These are phyloP conservation scores for Fragum fragum DNA, from an alignment of 2,888 invertebrate genomes.

Conservation along the genomic window DNA sequence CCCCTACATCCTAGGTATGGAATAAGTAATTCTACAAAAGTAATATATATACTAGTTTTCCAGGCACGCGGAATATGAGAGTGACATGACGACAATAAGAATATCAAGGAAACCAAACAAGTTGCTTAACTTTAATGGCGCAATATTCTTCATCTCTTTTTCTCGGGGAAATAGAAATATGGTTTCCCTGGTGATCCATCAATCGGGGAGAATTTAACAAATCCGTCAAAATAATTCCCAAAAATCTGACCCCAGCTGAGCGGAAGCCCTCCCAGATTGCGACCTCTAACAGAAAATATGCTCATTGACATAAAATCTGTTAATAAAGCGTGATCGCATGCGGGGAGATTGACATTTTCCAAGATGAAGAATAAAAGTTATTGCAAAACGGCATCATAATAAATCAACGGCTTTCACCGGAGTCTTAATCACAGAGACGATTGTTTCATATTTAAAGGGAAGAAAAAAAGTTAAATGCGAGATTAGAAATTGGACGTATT, in stretches of 20 bases:
- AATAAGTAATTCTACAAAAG: too few species aligned
- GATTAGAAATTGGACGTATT: constrained; percentile 62
- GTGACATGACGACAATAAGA: constrained; percentile 6
- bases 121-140: constrained; percentile 31
- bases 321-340: constrained; percentile 64
- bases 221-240: constrained; percentile 47
- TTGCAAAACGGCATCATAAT: constrained; percentile 63
- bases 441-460: constrained; percentile 59
- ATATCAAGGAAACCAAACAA: constrained; percentile 29
- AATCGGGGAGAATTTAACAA: constrained; percentile 29
- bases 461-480: constrained; percentile 38
- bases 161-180: constrained; percentile 20
- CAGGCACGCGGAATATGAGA: too few species aligned
- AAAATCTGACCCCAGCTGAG: constrained; percentile 52
- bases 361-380: constrained; percentile 67
- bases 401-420: constrained; percentile 59
- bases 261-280: constrained; percentile 55
- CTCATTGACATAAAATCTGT: constrained; percentile 64
- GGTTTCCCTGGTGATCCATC: constrained; percentile 43
- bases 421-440: constrained; percentile 60
- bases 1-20: too few species aligned
- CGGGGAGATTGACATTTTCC: constrained; percentile 58
- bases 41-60: too few species aligned
- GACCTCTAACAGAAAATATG: constrained; percentile 64
- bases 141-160: constrained; percentile 15